Conservation (phyloP, 2,113 vertebrate species). For the Tamias sibiricus region DNA sequence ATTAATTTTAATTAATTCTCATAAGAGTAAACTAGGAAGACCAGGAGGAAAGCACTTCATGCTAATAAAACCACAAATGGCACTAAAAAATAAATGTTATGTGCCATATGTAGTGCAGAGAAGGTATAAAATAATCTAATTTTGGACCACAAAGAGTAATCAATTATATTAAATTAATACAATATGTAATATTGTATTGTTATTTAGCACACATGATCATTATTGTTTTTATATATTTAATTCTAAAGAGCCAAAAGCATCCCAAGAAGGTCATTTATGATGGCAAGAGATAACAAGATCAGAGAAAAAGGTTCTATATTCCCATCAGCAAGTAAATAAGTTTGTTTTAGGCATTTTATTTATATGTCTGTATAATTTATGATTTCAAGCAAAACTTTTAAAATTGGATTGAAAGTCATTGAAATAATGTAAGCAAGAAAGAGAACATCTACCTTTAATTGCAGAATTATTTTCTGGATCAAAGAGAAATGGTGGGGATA, state of each 20-base stretch:
- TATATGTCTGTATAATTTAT: neutral
- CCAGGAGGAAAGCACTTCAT: neutral
- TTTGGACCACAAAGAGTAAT: neutral
- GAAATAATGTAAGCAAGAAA: neutral
- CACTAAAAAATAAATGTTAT: neutral
- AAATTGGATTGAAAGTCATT: neutral
- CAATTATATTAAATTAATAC: neutral
- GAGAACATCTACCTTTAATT: neutral
- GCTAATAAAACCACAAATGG: neutral
- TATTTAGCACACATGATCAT: neutral
- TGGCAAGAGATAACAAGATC: neutral
- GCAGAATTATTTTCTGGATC: neutral
- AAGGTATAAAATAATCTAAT: neutral
- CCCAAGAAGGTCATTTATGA: neutral
- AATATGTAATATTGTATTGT: neutral
- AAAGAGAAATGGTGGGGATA: neutral
- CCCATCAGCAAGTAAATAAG: neutral
- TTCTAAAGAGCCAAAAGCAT: neutral
- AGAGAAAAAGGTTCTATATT: neutral
- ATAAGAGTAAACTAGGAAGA: neutral
- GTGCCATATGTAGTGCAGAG: neutral
- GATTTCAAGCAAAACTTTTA: neutral
- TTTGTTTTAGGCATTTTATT: neutral
- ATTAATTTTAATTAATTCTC: constrained; percentile 48
- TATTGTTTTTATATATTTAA: neutral